Conservation (phyloP, 2,888 invertebrate genomes). For the Leuctra nigra region DNA sequence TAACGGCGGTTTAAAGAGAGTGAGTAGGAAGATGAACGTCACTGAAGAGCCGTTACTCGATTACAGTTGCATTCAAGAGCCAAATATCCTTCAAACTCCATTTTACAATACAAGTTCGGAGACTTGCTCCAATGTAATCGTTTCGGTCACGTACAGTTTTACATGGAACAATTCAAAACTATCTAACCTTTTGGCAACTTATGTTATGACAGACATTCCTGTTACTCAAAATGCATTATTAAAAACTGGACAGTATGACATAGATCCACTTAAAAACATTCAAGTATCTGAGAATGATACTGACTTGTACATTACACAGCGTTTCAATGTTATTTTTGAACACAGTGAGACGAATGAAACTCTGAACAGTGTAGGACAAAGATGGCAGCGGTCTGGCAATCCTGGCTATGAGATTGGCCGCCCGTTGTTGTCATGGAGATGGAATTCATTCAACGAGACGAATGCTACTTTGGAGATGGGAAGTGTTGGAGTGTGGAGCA, state of each 20-base stretch:
- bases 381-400: slow-evolving; percentile 16
- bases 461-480: neutral
- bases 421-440: slow-evolving; percentile 15
- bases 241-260: neutral
- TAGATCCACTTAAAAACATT: neutral
- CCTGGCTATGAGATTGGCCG: slow-evolving; percentile 23
- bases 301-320: slow-evolving; percentile 18
- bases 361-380: neutral
- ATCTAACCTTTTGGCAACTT: slow-evolving; percentile 10
- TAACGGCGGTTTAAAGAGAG: neutral
- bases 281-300: neutral
- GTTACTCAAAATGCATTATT: slow-evolving; percentile 3
- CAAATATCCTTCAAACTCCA: neutral
- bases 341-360: neutral
- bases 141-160: slow-evolving; percentile 22
- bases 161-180: slow-evolving; percentile 23
- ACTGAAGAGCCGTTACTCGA: too few relatives aligned
- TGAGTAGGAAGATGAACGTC: neutral
- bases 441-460: slow-evolving; percentile 12
- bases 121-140: slow-evolving; percentile 25
- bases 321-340: slow-evolving; percentile 20
- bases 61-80: neutral
- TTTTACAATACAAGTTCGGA: slow-evolving; percentile 14
- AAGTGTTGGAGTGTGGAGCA: slow-evolving; percentile 14
- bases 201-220: slow-evolving; percentile 24